A percentile compares a stretch with the other conserved stretches of the same genome.
These are phyloP conservation scores for Lucifuga dentata DNA, from an alignment of 2,113 vertebrate genomes.

Conservation along the genomic window DNA sequence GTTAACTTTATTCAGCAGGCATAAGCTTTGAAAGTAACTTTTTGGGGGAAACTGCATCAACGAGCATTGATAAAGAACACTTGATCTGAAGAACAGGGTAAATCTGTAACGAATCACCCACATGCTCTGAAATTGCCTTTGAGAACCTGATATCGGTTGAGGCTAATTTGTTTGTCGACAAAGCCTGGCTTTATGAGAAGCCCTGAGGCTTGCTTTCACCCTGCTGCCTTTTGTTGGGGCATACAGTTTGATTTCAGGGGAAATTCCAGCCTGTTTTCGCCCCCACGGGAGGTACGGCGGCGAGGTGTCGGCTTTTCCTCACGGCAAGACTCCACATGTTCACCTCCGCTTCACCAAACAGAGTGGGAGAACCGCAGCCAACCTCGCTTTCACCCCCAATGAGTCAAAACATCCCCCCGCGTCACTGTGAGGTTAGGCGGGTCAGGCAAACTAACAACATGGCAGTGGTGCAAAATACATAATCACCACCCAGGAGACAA, in stretches of 20 bases:
- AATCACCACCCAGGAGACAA: slow-evolving; percentile 10
- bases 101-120: slow-evolving; percentile 14
- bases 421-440: background rate
- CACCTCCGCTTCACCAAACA: slow-evolving; percentile 13
- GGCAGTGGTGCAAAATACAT: slow-evolving; percentile 22
- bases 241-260: background rate
- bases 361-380: slow-evolving; percentile 46
- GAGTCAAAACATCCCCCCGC: slow-evolving; percentile 10
- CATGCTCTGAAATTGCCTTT: slow-evolving; percentile 38
- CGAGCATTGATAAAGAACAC: slow-evolving; percentile 9
- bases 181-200: slow-evolving; percentile 8
- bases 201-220: slow-evolving; percentile 12
- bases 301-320: slow-evolving; percentile 19
- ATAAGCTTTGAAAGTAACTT: background rate
- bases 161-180: slow-evolving; percentile 42
- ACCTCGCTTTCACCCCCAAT: slow-evolving; percentile 30
- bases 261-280: slow-evolving; percentile 4
- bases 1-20: background rate
- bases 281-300: background rate
- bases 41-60: slow-evolving; percentile 16
- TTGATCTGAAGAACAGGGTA: background rate
- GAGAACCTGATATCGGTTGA: slow-evolving; percentile 38
- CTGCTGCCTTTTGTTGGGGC: slow-evolving; percentile 13
- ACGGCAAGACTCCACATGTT: slow-evolving; percentile 20
- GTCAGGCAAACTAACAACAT: slow-evolving; percentile 34